These are phyloP conservation scores for Leptinotarsa peninsularis DNA, from an alignment of 2,888 invertebrate genomes.

Conservation along the genomic window DNA sequence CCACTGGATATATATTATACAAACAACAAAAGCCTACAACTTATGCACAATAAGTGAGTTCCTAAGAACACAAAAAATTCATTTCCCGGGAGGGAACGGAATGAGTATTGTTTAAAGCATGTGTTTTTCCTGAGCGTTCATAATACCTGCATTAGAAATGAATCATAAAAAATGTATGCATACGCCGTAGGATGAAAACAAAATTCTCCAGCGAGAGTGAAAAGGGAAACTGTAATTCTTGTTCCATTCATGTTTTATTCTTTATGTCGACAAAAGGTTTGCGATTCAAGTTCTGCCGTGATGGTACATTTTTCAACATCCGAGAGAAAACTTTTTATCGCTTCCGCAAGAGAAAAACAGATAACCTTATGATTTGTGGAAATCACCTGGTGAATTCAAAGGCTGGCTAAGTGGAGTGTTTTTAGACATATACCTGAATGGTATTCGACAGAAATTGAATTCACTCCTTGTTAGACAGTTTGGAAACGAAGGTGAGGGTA, in stretches of 20 bases:
- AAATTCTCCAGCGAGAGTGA: background rate
- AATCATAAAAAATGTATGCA: constrained; percentile 5
- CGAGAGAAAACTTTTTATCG: too few relatives aligned
- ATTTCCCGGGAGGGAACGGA: background rate
- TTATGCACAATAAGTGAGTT: background rate
- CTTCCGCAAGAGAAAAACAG: too few relatives aligned
- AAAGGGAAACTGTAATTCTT: background rate
- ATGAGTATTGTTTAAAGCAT: background rate
- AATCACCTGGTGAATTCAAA: too few relatives aligned
- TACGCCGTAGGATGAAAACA: constrained; percentile 1
- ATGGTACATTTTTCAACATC: too few relatives aligned
- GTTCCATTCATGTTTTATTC: background rate
- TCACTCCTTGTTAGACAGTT: too few relatives aligned
- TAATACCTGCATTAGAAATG: constrained; percentile 9
- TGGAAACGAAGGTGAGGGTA: too few relatives aligned
- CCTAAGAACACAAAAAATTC: background rate
- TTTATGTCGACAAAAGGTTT: background rate
- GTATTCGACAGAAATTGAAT: too few relatives aligned
- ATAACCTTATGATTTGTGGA: too few relatives aligned
- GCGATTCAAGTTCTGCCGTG: background rate
- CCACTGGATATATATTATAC: background rate
- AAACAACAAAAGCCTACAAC: background rate
- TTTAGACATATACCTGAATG: too few relatives aligned
- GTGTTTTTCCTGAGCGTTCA: background rate
- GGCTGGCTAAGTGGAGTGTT: too few relatives aligned